Evolutionary conservation across 2,888 invertebrate genomes (phyloP).

Genomic region (Lucinisca nassula): DNA sequence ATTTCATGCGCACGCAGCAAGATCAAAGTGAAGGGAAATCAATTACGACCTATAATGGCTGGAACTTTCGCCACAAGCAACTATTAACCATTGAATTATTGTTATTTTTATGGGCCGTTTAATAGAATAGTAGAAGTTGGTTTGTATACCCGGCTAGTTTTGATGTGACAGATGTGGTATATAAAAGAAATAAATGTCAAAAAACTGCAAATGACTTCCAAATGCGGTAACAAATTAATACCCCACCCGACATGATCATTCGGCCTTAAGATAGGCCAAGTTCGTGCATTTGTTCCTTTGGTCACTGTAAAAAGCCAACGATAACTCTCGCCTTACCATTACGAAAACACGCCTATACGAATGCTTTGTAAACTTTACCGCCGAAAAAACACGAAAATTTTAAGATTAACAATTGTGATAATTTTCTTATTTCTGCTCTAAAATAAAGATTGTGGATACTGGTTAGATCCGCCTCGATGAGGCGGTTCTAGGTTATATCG

Average conservation of each 20-base stretch:
- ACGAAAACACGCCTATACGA: too few relatives aligned
- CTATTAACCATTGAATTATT: conserved; percentile 5
- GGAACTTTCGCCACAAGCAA: neutral
- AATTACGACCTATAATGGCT: neutral
- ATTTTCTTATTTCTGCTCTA: too few relatives aligned
- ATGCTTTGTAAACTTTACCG: too few relatives aligned
- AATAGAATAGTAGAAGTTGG: neutral
- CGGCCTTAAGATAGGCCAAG: neutral
- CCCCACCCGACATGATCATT: neutral
- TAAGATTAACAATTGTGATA: too few relatives aligned
- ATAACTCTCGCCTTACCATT: too few relatives aligned
- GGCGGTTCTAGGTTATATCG: too few relatives aligned
- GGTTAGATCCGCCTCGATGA: too few relatives aligned
- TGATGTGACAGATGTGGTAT: conserved; percentile 6
- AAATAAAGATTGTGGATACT: too few relatives aligned
- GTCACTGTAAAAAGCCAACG: too few relatives aligned
- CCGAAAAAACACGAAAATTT: too few relatives aligned
- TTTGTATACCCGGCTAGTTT: conserved; percentile 5
- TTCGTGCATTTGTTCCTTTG: too few relatives aligned
- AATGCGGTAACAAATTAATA: neutral
- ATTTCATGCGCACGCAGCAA: neutral
- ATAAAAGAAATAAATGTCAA: conserved; percentile 16
- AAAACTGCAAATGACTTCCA: conserved; percentile 9
- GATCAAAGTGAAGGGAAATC: conserved; percentile 6
- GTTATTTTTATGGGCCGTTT: neutral